Base-by-base conservation (phyloP, 2,113 vertebrate genomes). In the Scytalopus superciliaris region DNA sequence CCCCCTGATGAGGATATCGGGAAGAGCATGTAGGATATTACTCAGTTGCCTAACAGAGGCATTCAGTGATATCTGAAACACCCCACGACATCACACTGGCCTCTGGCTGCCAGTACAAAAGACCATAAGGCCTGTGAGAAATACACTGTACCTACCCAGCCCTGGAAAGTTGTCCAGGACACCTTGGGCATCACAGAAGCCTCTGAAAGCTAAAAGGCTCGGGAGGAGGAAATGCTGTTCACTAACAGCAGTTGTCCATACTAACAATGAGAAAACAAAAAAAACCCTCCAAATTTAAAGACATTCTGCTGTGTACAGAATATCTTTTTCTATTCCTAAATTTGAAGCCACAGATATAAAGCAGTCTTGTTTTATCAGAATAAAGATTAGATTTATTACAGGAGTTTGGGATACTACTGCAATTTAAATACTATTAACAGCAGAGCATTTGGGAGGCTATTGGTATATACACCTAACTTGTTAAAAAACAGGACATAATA, bases 361-460 rank as follows among this genome's bases (percentile, higher is more conserved):
- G 6, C 35, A 73, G 3, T 30, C 63, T 84, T 49, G 27, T 19
- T 89, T 89, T 35, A 76, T 50, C 33, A 77, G 44, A 87, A 10
- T 53, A 66, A 90, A 24, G 16, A 73, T 11, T 21, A 23, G 35
- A 66, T 56, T 57, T 73, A 83, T 52, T 82, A 59, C 22, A 64
- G 62, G 13, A 66, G 7, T 85, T 85, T 40, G 45, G 40, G 74
- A 94, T 73, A 30, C 62, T 73, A 35, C 42, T 69, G 22, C 17
- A 78, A 69, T 73, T 64, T 23, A 84, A 79, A 18, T 6, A 75
- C 22, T 9, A 22, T 60, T 84, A 82, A 68, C 2, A 82, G n/a
- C 67, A 77, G n/a, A 85, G 18, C 23, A 66, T 89, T 79, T 95
- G n/a, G 69, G 66, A 73, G 22, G 37, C 49, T 93, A 55, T 66